These are phyloP conservation scores for Picathartes gymnocephalus DNA, from an alignment of 2,113 vertebrate species.

Conservation along the genomic window DNA sequence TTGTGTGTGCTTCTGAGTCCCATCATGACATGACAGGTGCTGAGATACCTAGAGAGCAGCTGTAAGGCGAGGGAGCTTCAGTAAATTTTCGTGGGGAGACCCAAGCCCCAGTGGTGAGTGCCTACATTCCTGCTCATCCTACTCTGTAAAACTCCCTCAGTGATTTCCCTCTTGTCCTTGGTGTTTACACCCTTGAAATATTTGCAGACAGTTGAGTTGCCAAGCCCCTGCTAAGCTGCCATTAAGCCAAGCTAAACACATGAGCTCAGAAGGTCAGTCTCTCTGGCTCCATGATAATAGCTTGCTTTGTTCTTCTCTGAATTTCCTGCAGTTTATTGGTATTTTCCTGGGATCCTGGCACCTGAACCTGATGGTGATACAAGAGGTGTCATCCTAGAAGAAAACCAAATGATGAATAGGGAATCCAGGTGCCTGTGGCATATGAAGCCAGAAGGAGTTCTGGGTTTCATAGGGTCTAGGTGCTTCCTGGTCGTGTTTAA, in stretches of 20 bases:
- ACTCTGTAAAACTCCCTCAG: not conserved
- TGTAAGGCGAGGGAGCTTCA: not conserved
- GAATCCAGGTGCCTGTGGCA: not conserved
- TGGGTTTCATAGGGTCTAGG: not conserved
- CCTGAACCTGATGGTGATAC: not conserved
- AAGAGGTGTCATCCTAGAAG: not conserved
- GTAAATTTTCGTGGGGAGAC: not conserved
- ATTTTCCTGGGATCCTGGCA: not conserved
- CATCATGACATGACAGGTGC: no score
- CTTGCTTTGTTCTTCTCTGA: slow-evolving; percentile 36
- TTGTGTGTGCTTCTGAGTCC: not conserved
- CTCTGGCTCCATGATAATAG: slow-evolving; percentile 9
- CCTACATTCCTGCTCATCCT: not conserved
- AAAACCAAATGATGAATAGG: not conserved
- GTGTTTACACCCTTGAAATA: slow-evolving; percentile 40
- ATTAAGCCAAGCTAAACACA: slow-evolving; percentile 56
- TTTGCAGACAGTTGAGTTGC: slow-evolving; percentile 22
- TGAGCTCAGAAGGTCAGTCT: slow-evolving; percentile 53
- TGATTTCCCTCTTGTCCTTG: not conserved
- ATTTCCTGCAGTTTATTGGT: slow-evolving; percentile 1
- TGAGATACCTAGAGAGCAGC: not conserved
- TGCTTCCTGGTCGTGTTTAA: not conserved
- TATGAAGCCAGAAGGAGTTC: not conserved
- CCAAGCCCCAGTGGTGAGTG: not conserved
- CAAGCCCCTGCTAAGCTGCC: slow-evolving; percentile 8